A percentile compares a stretch with the other conserved stretches of the same genome.
Conservation (phyloP, 2,113 vertebrate genomes). For the Mixornis gularis region DNA sequence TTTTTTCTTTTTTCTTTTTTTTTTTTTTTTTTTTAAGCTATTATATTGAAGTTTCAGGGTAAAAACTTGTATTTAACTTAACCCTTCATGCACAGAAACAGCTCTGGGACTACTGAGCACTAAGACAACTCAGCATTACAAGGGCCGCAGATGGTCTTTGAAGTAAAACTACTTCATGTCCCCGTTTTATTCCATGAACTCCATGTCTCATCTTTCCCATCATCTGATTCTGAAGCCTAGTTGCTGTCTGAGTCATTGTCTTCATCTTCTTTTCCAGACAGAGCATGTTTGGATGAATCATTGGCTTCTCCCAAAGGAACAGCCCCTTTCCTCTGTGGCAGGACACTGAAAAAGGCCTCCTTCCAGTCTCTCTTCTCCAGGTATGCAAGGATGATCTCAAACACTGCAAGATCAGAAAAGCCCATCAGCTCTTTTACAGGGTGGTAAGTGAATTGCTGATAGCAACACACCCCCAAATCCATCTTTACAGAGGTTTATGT, state of each 20-base stretch:
- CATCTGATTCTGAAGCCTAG: constrained; percentile 6
- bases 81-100: not conserved
- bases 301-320: constrained; percentile 71
- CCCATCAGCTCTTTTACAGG: not conserved
- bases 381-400: constrained; percentile 93
- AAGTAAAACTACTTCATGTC: not conserved
- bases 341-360: constrained; percentile 89
- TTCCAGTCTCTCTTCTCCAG: constrained; percentile 89
- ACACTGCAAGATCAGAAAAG: constrained; percentile 77
- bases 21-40: not conserved
- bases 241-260: constrained; percentile 21
- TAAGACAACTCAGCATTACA: not conserved
- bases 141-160: not conserved
- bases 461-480: not conserved
- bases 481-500: not conserved
- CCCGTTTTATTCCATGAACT: not conserved
- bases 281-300: not conserved
- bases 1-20: not conserved
- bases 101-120: not conserved
- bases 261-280: not conserved
- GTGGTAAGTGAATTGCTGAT: not conserved
- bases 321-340: constrained; percentile 91
- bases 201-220: not conserved
- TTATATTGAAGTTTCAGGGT: not conserved
- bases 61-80: not conserved